Base-by-base conservation (phyloP, 2,797 vertebrate genomes). In the Carduelis carduelis region DNA sequence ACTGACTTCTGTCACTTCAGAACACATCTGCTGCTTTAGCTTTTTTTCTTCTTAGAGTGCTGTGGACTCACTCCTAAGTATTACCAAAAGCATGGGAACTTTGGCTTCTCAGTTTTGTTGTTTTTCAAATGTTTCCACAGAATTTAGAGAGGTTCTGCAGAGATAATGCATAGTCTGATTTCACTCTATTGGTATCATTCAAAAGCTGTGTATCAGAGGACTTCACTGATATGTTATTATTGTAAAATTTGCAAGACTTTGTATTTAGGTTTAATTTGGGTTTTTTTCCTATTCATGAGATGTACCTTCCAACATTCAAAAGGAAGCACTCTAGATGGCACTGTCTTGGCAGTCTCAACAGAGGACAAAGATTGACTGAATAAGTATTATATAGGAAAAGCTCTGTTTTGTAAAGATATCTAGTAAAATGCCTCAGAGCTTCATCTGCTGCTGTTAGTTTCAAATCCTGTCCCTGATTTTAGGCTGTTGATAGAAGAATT, bases 241-340 rank as follows among this genome's bases (percentile, higher is more conserved):
- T 46, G 55, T 61, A 50, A 93, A 47, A 53, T 21, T 37, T 49
- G 4, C 28, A 75, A 13, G 68, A 26, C 2, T 26, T 88, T 35
- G 61, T 37, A 56, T 59, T 71, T 74, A 72, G 22, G 44, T 84
- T 47, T 57, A 56, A 44, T 80, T 60, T 5, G 4, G 3, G 1
- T 34, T 63, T 77, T 77, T 71, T 44, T 65, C 28, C 28, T 86
- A 3, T 86, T 79, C 28, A 8, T 39, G 21, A 77, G 24, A 30
- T 79, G 1, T 72, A 59, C 34, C 26, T 57, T 53, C 41, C 16
- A 70, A 4, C 35, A 32, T 56, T 74, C 24, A 66, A 37, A 89
- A 83, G 49, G 44, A 35, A 77, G 53, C 46, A 88, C 90, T 93
- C 80, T 95, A 92, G 89, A 39, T 96, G 88, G 89, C 86, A 93